phyloP scores from a whole-genome alignment of 2,888 invertebrate genomes.

The Drosophila recens region DNA sequence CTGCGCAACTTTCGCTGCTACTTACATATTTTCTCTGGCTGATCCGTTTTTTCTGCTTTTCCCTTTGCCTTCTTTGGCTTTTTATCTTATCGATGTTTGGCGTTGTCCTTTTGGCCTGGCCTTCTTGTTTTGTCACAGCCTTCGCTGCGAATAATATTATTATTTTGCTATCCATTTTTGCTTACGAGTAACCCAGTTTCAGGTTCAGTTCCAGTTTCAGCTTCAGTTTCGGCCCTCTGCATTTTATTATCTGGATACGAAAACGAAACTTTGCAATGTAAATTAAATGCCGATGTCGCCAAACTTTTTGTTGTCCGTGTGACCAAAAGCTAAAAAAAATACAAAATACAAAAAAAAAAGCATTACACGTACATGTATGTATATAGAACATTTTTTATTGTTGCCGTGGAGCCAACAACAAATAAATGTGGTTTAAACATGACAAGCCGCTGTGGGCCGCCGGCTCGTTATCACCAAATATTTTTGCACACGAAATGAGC shows the following conservation, averaged over 20 bases:
- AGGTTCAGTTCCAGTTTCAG: slow-evolving; percentile 39
- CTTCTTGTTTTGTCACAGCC: slow-evolving; percentile 31
- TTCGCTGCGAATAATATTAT: slow-evolving; percentile 30
- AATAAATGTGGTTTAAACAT: slow-evolving; percentile 81
- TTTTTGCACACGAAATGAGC: slow-evolving; percentile 80
- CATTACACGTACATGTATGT: slow-evolving; percentile 23
- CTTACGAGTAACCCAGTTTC: slow-evolving; percentile 63
- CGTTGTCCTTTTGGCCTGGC: slow-evolving; percentile 29
- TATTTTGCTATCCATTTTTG: slow-evolving; percentile 51
- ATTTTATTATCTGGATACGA: slow-evolving; percentile 71
- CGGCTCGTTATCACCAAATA: slow-evolving; percentile 80
- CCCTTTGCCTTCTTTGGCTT: slow-evolving; percentile 22
- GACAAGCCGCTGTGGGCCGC: slow-evolving; percentile 67
- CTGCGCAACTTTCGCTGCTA: slow-evolving; percentile 45
- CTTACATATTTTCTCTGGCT: slow-evolving; percentile 13
- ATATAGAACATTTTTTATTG: slow-evolving; percentile 62
- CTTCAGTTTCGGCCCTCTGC: slow-evolving; percentile 39
- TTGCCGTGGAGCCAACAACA: slow-evolving; percentile 56
- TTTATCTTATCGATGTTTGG: slow-evolving; percentile 61
- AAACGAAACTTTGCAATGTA: slow-evolving; percentile 75
- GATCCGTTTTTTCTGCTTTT: slow-evolving; percentile 12
- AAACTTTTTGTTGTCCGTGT: slow-evolving; percentile 66
- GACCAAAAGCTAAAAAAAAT: slow-evolving; percentile 8
- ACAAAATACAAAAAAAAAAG: neutral
- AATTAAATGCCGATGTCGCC: slow-evolving; percentile 75